Evolutionary conservation across 2,888 invertebrate species (phyloP), one percentile per base, ranked within the genome.

Genomic region (Drosophila cognata): DNA sequence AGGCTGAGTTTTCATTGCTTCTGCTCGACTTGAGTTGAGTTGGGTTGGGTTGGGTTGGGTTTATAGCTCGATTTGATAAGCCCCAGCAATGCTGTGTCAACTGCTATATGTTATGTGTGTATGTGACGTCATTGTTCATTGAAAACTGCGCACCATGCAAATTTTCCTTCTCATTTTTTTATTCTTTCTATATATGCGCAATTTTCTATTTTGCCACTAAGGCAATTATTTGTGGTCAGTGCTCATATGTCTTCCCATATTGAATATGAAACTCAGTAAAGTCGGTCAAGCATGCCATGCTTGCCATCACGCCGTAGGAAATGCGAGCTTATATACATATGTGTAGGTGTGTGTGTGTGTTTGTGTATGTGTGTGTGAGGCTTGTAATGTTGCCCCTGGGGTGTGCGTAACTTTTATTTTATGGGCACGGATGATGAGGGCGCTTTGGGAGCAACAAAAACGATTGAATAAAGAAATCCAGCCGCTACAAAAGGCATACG

Each of bases 381-480:
- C 62, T 56, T 67, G 75, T 76, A 81, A 88, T 85, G 81, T 82
- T 77, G 84, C 79, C 90, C 83, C 85, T 62, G 76, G 90, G 90
- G 89, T 88, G 84, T 84, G 82, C 82, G 85, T 88, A 89, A 91
- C 84, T 90, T 91, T 90, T 91, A 91, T 91, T 91, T 90, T 87
- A 90, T 91, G 88, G 84, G 81, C 70, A 77, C 85, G 74, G 86
- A 81, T 89, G 89, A 90, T 85, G 87, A 81, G 75, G 81, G 77
- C 87, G 84, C 81, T 77, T 67, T 75, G 88, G 88, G 87, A 84
- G 84, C 82, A 83, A 79, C 88, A 85, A 85, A 82, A 84, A 62
- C 89, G 88, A 88, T 88, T 88, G 89, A 90, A 87, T 82, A 88
- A 79, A 79, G 77, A 83, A 85, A 79, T 84, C 74, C 66, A 53